Conservation (phyloP, 2,113 vertebrate species). For the Clarias magur region DNA sequence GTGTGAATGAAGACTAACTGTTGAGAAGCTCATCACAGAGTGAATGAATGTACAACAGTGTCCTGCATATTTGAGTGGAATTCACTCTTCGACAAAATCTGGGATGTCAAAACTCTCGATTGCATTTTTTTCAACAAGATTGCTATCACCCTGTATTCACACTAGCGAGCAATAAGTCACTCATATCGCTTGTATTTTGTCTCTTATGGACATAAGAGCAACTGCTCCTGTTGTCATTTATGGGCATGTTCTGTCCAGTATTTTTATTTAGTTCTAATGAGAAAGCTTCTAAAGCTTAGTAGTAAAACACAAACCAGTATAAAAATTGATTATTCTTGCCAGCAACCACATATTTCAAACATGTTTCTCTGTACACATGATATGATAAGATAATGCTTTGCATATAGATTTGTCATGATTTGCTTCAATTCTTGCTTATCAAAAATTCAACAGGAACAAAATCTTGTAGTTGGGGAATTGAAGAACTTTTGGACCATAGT, state of each 20-base stretch:
- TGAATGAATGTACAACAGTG: slow-evolving; percentile 35
- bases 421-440: not conserved
- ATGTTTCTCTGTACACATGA: not conserved
- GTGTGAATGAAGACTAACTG: slow-evolving; percentile 30
- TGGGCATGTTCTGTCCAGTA: not conserved
- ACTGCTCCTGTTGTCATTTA: not conserved
- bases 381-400: not conserved
- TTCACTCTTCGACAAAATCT: slow-evolving; percentile 23
- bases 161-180: slow-evolving; percentile 1
- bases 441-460: not conserved
- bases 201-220: not conserved
- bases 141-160: not conserved
- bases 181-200: not conserved
- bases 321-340: not conserved
- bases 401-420: not conserved
- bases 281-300: not conserved
- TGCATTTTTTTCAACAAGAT: slow-evolving; percentile 35
- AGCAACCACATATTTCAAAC: not conserved
- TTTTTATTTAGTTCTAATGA: not conserved
- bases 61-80: slow-evolving; percentile 22
- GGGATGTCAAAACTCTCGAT: slow-evolving; percentile 6
- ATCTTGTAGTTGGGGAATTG: not conserved
- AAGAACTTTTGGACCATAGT: not conserved
- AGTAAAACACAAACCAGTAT: not conserved
- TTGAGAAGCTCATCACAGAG: slow-evolving; percentile 18